phyloP scores from a whole-genome alignment of 2,888 invertebrate genomes.

The Ceraclea dissimilis region DNA sequence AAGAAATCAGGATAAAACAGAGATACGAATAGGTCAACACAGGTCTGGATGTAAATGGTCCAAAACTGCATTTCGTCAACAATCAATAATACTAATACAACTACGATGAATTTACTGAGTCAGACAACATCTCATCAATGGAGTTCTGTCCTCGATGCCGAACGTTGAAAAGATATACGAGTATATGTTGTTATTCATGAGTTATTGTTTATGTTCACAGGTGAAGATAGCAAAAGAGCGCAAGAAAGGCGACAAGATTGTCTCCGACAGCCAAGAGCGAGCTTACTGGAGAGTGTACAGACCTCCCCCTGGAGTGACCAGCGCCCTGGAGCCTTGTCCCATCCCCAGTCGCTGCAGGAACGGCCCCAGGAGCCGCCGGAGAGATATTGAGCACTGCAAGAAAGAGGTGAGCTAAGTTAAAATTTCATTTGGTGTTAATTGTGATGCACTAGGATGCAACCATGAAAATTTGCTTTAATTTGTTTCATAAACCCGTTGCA shows the following conservation, averaged over 20 bases:
- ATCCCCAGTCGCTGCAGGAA: conserved; percentile 68
- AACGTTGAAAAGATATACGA: no score
- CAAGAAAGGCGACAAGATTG: conserved; percentile 93
- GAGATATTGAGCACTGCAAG: conserved; percentile 68
- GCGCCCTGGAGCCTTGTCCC: conserved; percentile 79
- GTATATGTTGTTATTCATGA: not conserved
- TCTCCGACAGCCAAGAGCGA: conserved; percentile 92
- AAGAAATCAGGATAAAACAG: no score
- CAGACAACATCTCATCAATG: no score
- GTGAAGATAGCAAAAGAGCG: conserved; percentile 86
- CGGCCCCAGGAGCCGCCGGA: conserved; percentile 61
- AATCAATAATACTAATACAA: no score
- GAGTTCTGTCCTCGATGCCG: no score
- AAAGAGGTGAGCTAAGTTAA: conserved; percentile 64
- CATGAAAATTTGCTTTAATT: no score
- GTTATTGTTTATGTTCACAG: conserved; percentile 36
- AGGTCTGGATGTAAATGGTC: no score
- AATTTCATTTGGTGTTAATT: conserved; percentile 13
- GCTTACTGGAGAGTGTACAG: conserved; percentile 96
- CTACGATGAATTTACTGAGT: no score
- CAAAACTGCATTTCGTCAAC: no score
- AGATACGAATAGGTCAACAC: no score
- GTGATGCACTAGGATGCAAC: no score
- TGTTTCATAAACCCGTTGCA: no score
- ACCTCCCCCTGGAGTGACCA: conserved; percentile 83